phyloP scores from a whole-genome alignment of 2,888 invertebrate genomes.

The Erynnis tages region DNA sequence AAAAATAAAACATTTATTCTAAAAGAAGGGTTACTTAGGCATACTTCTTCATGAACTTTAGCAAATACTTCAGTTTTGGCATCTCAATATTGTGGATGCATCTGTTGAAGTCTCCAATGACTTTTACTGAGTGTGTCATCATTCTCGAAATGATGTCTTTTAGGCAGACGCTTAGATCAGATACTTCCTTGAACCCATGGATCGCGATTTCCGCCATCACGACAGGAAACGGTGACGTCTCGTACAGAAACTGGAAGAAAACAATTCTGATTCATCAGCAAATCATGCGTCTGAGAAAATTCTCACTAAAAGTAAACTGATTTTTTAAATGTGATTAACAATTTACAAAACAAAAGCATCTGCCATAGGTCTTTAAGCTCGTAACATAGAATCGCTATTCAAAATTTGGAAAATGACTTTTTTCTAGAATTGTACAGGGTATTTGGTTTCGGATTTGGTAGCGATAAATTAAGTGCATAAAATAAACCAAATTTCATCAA shows the following conservation, averaged over 20 bases:
- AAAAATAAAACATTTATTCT: too few species aligned
- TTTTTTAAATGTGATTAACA: too few species aligned
- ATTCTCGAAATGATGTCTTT: slow-evolving; percentile 75
- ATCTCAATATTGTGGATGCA: slow-evolving; percentile 77
- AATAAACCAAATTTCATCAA: too few species aligned
- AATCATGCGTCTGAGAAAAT: too few species aligned
- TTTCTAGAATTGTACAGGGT: too few species aligned
- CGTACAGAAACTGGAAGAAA: slow-evolving; percentile 69
- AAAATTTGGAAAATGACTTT: too few species aligned
- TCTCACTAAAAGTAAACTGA: too few species aligned
- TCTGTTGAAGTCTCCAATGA: slow-evolving; percentile 74
- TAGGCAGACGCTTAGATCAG: slow-evolving; percentile 71
- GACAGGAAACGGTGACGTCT: slow-evolving; percentile 74
- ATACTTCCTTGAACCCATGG: slow-evolving; percentile 75
- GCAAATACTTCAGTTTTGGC: slow-evolving; percentile 73
- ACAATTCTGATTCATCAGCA: slow-evolving; percentile 12
- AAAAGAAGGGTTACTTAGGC: slow-evolving; percentile 40
- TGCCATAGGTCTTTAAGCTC: too few species aligned
- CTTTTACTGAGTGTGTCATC: slow-evolving; percentile 77
- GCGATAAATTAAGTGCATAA: too few species aligned
- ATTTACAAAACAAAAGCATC: too few species aligned
- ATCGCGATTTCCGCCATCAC: slow-evolving; percentile 77
- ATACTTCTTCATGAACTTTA: slow-evolving; percentile 78
- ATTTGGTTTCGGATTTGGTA: too few species aligned
- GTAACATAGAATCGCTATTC: too few species aligned